These are phyloP conservation scores for Geotrupes spiniger DNA, from an alignment of 2,888 invertebrate genomes.

Conservation along the genomic window DNA sequence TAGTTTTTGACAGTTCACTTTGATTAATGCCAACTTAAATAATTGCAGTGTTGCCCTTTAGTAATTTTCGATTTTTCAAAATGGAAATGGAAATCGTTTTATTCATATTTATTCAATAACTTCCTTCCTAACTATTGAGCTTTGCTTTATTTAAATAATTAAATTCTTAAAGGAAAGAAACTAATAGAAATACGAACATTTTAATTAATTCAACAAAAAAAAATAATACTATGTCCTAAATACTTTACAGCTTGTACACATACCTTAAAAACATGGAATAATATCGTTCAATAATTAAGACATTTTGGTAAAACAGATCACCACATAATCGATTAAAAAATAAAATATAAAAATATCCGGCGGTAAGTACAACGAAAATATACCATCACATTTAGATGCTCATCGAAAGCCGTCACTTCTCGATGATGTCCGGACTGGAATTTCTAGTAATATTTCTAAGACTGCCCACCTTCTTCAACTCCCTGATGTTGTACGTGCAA, in stretches of 20 bases:
- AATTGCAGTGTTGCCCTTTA: no score
- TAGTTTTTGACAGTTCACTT: no score
- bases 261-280: constrained; percentile 5
- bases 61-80: no score
- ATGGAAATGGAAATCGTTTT: no score
- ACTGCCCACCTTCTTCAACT: constrained; percentile 68
- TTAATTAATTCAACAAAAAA: constrained; percentile 8
- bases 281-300: not conserved
- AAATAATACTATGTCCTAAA: constrained; percentile 1
- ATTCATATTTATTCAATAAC: no score
- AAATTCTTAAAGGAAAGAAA: no score
- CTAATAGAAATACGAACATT: constrained; percentile 1
- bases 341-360: constrained; percentile 4
- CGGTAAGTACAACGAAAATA: constrained; percentile 1
- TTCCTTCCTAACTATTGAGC: no score
- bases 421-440: constrained; percentile 20
- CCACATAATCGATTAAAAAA: not conserved
- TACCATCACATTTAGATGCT: constrained; percentile 17
- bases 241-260: constrained; percentile 1
- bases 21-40: no score
- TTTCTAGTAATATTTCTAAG: constrained; percentile 30
- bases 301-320: not conserved
- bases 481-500: constrained; percentile 76
- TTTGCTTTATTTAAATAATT: no score
- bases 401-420: constrained; percentile 12